Evolutionary conservation across 2,113 vertebrate genomes (phyloP), one percentile per base, ranked within the genome.

Genomic region (Clarias batrachus): DNA sequence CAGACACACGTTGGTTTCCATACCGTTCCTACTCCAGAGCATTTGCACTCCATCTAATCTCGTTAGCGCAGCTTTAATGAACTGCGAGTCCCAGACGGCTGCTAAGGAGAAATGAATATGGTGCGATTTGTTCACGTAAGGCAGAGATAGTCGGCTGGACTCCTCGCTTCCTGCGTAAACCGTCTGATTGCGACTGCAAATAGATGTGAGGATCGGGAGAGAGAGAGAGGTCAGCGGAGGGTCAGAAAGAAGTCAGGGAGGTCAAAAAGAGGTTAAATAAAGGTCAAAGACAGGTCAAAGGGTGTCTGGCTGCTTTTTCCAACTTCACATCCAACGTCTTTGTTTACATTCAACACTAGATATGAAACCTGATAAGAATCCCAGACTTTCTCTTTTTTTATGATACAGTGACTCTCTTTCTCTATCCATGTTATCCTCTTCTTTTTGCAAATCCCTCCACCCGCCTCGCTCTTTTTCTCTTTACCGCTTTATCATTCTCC

Each of bases 61-160:
- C 80, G 87, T 91, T 88, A 90, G 87, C 66, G 87, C 81, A 85
- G 87, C 86, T 89, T 89, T 89, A 91, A 91, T 91, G 87, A 90
- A 90, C 88, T 88, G 81, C 83, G 71, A 89, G 81, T 85, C 86
- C 79, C 91, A 90, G 91, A 88, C 87, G 91, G 89, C 82, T 81
- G 81, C 83, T 81, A 89, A 85, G 87, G 83, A 90, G 88, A 90
- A 90, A 90, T 88, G 89, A 68, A 71, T 88, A 88, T 84, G 81
- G 66, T 84, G 85, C 82, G 79, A 88, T 90, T 87, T 88, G 87
- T 76, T 80, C 87, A 85, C 85, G 82, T 83, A 85, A 89, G 88
- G 85, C 79, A 85, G 19, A 78, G 88, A 91, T 83, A 85, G 33
- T 68, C 11, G 52, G 33, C 70, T 21, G 52, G 48, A 68, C 77